A percentile compares a stretch with the other conserved stretches of the same genome.
Conservation (phyloP, 2,113 vertebrate genomes). For the Varanus komodoensis region DNA sequence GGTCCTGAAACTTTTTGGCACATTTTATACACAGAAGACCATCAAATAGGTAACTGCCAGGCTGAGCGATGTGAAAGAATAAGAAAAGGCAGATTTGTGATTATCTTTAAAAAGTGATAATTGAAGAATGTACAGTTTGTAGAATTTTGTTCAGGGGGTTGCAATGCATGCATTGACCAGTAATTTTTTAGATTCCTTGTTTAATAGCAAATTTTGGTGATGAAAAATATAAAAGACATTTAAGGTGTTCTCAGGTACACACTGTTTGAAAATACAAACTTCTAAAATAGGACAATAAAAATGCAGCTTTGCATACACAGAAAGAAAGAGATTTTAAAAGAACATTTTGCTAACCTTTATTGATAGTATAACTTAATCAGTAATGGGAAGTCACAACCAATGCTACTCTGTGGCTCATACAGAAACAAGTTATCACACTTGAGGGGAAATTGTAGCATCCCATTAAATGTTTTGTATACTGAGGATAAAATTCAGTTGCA, state of each 20-base stretch:
- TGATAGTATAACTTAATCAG: neutral
- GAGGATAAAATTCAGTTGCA: conserved; percentile 33
- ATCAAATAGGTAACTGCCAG: conserved; percentile 2
- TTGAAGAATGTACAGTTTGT: neutral
- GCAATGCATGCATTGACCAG: neutral
- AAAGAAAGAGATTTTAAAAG: neutral
- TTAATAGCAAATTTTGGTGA: conserved; percentile 14
- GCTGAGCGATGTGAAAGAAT: conserved; percentile 13
- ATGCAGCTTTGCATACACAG: neutral
- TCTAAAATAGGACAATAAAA: conserved; percentile 1
- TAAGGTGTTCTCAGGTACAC: neutral
- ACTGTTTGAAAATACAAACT: conserved; percentile 3
- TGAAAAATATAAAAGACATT: conserved; percentile 8
- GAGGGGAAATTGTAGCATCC: conserved; percentile 26
- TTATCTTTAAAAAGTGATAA: conserved; percentile 6
- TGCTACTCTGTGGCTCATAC: neutral
- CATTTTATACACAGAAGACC: neutral
- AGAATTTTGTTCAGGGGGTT: neutral
- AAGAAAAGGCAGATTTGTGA: conserved; percentile 18
- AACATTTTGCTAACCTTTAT: neutral
- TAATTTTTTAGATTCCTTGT: conserved; percentile 24
- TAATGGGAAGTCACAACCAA: neutral
- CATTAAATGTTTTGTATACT: conserved; percentile 46
- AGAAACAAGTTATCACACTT: conserved; percentile 6
- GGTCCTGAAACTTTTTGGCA: conserved; percentile 25